Conservation (phyloP, 2,797 vertebrate species). For the Thamnophis elegans region DNA sequence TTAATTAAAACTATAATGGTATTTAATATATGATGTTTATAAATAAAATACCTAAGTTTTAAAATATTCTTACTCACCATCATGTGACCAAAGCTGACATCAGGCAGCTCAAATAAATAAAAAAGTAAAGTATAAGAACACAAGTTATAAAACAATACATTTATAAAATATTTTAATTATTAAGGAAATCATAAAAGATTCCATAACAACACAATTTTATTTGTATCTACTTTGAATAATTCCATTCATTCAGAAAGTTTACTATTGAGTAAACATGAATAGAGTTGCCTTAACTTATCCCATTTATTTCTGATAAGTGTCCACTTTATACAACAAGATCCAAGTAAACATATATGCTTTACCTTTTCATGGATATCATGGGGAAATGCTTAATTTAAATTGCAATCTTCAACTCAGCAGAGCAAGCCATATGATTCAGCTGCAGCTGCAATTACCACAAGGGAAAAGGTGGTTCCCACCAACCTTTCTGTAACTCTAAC, state of each 20-base stretch:
- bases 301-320: background rate
- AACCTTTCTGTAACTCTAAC: background rate
- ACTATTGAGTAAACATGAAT: background rate
- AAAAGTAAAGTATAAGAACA: conserved; percentile 4
- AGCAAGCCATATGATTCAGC: background rate
- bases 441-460: background rate
- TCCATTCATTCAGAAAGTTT: background rate
- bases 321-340: background rate
- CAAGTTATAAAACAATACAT: background rate
- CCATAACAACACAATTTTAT: background rate
- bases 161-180: background rate
- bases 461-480: background rate
- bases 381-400: background rate
- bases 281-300: background rate
- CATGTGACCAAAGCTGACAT: conserved; percentile 69
- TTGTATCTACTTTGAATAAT: background rate
- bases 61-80: conserved; percentile 64
- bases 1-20: background rate
- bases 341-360: background rate
- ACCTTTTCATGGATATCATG: background rate
- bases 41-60: background rate
- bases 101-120: conserved; percentile 64
- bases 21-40: background rate
- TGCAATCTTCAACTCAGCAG: background rate
- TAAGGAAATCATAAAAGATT: background rate